Evolutionary conservation across 2,113 vertebrate species (phyloP).

Genomic region (Scalopus aquaticus): DNA sequence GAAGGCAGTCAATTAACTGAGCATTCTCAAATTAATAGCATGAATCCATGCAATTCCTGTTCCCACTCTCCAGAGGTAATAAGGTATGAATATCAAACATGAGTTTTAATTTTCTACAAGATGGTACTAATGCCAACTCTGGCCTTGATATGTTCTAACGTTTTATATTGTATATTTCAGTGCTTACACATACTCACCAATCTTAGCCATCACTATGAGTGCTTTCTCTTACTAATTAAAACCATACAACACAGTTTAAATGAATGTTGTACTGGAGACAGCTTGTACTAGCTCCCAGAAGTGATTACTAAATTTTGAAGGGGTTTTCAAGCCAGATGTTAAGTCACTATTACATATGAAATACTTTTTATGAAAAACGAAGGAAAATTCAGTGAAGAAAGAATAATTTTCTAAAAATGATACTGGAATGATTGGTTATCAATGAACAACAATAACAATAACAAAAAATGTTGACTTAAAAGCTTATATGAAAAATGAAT

Average conservation of each 20-base stretch:
- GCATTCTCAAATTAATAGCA: constrained; percentile 37
- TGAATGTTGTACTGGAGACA: neutral
- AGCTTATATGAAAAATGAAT: neutral
- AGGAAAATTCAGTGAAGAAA: constrained; percentile 11
- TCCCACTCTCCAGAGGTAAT: neutral
- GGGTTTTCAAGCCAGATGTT: neutral
- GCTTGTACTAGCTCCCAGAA: neutral
- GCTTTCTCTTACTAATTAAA: neutral
- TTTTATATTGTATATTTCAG: neutral
- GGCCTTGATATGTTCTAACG: neutral
- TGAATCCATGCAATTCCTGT: neutral
- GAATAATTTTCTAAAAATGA: constrained; percentile 18
- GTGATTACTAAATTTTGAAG: neutral
- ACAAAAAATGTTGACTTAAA: neutral
- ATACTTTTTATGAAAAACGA: neutral
- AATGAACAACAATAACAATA: neutral
- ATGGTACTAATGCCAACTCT: neutral
- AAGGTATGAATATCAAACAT: neutral
- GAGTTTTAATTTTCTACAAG: constrained; percentile 43
- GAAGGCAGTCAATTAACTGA: neutral
- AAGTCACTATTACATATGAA: constrained; percentile 2
- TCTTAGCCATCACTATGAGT: neutral
- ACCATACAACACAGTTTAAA: neutral
- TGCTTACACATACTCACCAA: neutral
- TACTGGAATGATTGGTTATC: neutral